Evolutionary conservation across 1,140 invertebrate species (phyloP).

Genomic region (Diabrotica virgifera): DNA sequence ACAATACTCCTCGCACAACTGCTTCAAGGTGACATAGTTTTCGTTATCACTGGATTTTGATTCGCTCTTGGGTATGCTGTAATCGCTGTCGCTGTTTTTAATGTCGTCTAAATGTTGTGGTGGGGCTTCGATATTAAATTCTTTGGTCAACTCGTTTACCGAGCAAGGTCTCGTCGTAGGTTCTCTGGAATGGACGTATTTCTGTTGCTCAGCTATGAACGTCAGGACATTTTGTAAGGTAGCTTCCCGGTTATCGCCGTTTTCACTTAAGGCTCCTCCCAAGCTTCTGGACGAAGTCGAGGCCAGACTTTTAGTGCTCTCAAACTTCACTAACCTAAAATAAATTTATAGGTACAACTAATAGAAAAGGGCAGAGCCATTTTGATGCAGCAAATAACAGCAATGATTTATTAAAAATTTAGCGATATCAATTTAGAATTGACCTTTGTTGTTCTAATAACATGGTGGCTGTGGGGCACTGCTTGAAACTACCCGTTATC

Average conservation of each 20-base stretch:
- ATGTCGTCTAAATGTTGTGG: constrained; percentile 36
- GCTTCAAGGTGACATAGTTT: constrained; percentile 46
- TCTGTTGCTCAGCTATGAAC: constrained; percentile 74
- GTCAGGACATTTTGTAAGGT: constrained; percentile 69
- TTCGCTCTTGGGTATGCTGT: constrained; percentile 27
- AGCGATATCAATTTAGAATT: too few species aligned
- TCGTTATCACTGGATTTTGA: constrained; percentile 36
- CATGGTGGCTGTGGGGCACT: too few species aligned
- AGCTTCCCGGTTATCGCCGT: constrained; percentile 60
- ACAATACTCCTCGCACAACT: constrained; percentile 39
- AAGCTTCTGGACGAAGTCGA: constrained; percentile 67
- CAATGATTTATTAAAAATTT: too few species aligned
- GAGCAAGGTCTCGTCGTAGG: constrained; percentile 46
- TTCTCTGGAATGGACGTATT: constrained; percentile 60
- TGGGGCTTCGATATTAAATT: constrained; percentile 46
- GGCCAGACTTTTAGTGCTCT: constrained; percentile 75
- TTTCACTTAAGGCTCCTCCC: constrained; percentile 51
- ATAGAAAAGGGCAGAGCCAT: too few species aligned
- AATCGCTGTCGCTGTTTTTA: constrained; percentile 28
- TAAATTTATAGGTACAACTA: not conserved
- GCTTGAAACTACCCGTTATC: too few species aligned
- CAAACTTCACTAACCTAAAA: constrained; percentile 72
- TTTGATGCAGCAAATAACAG: too few species aligned
- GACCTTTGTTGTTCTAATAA: too few species aligned
- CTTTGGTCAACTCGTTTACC: constrained; percentile 40